Percentiles rank a stretch among this genome's conserved stretches.
These are phyloP conservation scores for Villa cingulata DNA, from an alignment of 2,888 invertebrate genomes.

Conservation along the genomic window DNA sequence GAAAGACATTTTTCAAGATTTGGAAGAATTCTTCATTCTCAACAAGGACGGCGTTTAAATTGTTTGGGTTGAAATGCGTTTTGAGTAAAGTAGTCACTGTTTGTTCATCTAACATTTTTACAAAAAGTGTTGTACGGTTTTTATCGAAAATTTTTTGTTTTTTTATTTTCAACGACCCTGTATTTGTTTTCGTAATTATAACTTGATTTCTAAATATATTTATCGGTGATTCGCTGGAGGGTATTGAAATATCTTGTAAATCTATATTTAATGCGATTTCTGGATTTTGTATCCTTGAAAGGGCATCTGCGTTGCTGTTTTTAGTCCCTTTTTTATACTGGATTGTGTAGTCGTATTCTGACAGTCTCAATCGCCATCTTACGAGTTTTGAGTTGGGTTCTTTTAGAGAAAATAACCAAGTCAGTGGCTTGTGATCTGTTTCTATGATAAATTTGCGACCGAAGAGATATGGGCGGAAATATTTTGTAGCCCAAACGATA, in stretches of 20 bases:
- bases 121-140: neutral
- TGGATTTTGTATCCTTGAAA: conserved; percentile 3
- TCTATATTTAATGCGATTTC: neutral
- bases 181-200: neutral
- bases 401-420: neutral
- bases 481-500: no score
- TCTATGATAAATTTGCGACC: no score
- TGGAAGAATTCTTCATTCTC: neutral
- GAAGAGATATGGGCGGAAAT: no score
- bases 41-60: neutral
- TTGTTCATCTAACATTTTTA: neutral
- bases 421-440: no score
- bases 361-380: neutral
- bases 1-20: neutral
- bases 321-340: conserved; percentile 14
- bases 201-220: neutral
- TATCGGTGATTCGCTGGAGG: neutral
- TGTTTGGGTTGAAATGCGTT: neutral
- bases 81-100: neutral
- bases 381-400: neutral
- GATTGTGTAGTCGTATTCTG: conserved; percentile 2
- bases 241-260: neutral
- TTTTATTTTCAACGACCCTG: neutral
- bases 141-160: neutral
- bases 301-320: conserved; percentile 12